Evolutionary conservation across 1,140 invertebrate species (phyloP).

Genomic region (Formica exsecta): DNA sequence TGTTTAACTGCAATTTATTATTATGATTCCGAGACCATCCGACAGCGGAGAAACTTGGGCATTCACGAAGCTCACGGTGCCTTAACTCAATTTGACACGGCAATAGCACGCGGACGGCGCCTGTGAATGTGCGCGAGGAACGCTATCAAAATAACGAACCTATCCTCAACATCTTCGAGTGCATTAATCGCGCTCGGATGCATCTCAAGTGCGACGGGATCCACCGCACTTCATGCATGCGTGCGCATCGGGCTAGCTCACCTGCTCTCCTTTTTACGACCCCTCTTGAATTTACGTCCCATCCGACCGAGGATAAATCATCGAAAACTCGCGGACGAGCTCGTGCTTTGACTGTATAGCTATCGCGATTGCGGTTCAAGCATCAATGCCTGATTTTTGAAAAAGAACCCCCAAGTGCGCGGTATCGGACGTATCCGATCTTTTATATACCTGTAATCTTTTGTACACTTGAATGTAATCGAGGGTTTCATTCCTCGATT

Average conservation of each 20-base stretch:
- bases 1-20: slow-evolving; percentile 50
- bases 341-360: background rate
- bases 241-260: slow-evolving; percentile 70
- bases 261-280: slow-evolving; percentile 55
- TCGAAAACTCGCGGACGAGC: slow-evolving; percentile 67
- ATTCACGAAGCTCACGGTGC: slow-evolving; percentile 12
- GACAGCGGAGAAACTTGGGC: background rate
- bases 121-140: slow-evolving; percentile 55
- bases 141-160: slow-evolving; percentile 82
- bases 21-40: slow-evolving; percentile 21
- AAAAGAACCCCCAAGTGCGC: background rate
- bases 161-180: slow-evolving; percentile 73
- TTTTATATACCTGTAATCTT: background rate
- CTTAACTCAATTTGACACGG: slow-evolving; percentile 58
- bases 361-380: slow-evolving; percentile 21
- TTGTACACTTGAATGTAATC: slow-evolving; percentile 36
- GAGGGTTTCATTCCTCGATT: background rate
- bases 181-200: slow-evolving; percentile 78
- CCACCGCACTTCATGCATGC: slow-evolving; percentile 67
- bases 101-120: background rate
- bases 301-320: slow-evolving; percentile 69
- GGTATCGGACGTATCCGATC: background rate
- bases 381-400: slow-evolving; percentile 21
- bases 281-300: slow-evolving; percentile 72
- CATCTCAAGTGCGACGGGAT: slow-evolving; percentile 74